Conservation (phyloP, 2,888 invertebrate species). For the Boloria selene region DNA sequence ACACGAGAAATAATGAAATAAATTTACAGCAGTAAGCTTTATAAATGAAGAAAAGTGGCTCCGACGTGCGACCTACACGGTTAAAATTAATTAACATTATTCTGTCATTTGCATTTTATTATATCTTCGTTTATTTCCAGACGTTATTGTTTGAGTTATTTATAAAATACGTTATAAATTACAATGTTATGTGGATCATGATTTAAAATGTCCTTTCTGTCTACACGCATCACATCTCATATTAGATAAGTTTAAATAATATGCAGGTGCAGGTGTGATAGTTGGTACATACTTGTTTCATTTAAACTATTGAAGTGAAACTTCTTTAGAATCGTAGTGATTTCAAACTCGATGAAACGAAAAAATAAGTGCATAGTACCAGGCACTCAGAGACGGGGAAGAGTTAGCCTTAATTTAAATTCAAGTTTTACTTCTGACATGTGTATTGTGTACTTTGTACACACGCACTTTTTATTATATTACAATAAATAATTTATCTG, state of each 20-base stretch:
- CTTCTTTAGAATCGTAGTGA: too few relatives aligned
- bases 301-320: background rate
- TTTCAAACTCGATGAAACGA: too few relatives aligned
- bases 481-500: background rate
- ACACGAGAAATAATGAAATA: background rate
- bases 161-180: constrained; percentile 21
- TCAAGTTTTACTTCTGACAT: too few relatives aligned
- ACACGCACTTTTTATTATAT: too few relatives aligned
- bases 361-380: too few relatives aligned
- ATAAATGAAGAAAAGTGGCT: background rate
- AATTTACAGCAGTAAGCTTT: background rate
- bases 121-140: constrained; percentile 23
- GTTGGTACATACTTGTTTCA: background rate
- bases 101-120: constrained; percentile 12
- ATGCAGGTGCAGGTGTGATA: too few relatives aligned
- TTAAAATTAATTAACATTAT: background rate
- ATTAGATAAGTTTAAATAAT: background rate
- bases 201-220: constrained; percentile 28
- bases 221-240: background rate
- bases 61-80: background rate
- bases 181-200: constrained; percentile 18
- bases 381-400: too few relatives aligned
- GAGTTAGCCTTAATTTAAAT: too few relatives aligned
- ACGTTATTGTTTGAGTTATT: constrained; percentile 17
- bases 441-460: too few relatives aligned